These are phyloP conservation scores for Chesias legatella DNA, from an alignment of 2,888 invertebrate species.

Conservation along the genomic window DNA sequence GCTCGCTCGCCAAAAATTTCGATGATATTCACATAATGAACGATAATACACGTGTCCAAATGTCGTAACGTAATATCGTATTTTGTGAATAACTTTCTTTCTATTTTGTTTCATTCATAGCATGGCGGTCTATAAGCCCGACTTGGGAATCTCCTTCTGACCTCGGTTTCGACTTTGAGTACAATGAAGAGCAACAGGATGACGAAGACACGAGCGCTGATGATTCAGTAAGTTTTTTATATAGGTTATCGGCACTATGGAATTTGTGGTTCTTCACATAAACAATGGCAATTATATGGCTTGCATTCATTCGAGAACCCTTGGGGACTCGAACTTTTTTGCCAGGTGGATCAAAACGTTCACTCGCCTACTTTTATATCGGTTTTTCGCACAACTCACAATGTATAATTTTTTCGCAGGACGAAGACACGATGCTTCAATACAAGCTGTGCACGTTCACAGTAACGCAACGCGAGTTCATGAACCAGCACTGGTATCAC, in stretches of 20 bases:
- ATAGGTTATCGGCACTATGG: too few species aligned
- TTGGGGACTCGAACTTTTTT: too few species aligned
- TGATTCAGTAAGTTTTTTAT: conserved; percentile 87
- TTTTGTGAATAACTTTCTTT: too few species aligned
- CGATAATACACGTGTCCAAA: too few species aligned
- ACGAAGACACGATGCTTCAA: conserved; percentile 91
- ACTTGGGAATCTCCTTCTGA: conserved; percentile 91
- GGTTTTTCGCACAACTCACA: not conserved
- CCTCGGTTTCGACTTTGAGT: conserved; percentile 88
- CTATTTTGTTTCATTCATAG: conserved; percentile 44
- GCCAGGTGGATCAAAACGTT: too few species aligned
- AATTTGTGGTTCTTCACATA: too few species aligned
- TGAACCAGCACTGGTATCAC: conserved; percentile 99
- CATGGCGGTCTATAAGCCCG: conserved; percentile 73
- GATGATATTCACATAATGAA: too few species aligned
- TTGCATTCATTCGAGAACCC: too few species aligned
- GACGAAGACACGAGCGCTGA: conserved; percentile 96
- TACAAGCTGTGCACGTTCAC: conserved; percentile 98
- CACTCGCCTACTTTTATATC: too few species aligned
- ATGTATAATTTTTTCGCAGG: conserved; percentile 57
- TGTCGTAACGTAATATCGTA: not conserved
- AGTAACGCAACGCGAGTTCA: conserved; percentile 97
- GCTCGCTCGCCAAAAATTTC: too few species aligned
- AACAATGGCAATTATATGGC: too few species aligned
- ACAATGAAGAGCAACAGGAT: conserved; percentile 92